Evolutionary conservation across 2,888 invertebrate genomes (phyloP).

Genomic region (Tipula vernalis): DNA sequence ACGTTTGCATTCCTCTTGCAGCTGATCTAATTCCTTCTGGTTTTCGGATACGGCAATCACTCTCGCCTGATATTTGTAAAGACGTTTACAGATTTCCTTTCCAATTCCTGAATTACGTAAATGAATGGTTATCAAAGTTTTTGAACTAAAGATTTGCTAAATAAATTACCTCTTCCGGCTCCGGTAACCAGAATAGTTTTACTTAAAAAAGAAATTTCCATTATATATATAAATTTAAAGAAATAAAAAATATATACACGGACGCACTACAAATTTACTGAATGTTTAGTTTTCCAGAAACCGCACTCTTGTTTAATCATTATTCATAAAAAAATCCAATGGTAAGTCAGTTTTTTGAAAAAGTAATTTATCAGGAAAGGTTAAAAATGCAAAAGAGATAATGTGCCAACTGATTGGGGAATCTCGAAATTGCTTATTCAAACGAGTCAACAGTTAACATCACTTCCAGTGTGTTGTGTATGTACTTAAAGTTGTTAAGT

Average conservation of each 20-base stretch:
- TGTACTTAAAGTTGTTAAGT: too few species aligned
- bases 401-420: too few species aligned
- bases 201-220: slow-evolving; percentile 58
- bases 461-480: too few species aligned
- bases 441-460: too few species aligned
- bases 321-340: too few species aligned
- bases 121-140: neutral
- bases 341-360: too few species aligned
- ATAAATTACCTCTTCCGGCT: slow-evolving; percentile 60
- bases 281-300: neutral
- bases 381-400: too few species aligned
- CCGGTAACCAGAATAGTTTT: slow-evolving; percentile 80
- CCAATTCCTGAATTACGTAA: slow-evolving; percentile 49
- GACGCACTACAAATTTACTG: neutral
- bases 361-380: too few species aligned
- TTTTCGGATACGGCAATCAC: slow-evolving; percentile 68
- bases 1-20: slow-evolving; percentile 45
- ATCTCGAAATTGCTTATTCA: too few species aligned
- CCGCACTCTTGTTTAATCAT: neutral
- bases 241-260: neutral
- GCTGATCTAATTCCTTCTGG: slow-evolving; percentile 46
- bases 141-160: neutral
- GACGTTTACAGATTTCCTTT: slow-evolving; percentile 52
- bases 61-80: slow-evolving; percentile 56
- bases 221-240: slow-evolving; percentile 27